These are phyloP conservation scores for Nasonia vitripennis DNA, from an alignment of 1,140 invertebrate genomes.

Conservation along the genomic window DNA sequence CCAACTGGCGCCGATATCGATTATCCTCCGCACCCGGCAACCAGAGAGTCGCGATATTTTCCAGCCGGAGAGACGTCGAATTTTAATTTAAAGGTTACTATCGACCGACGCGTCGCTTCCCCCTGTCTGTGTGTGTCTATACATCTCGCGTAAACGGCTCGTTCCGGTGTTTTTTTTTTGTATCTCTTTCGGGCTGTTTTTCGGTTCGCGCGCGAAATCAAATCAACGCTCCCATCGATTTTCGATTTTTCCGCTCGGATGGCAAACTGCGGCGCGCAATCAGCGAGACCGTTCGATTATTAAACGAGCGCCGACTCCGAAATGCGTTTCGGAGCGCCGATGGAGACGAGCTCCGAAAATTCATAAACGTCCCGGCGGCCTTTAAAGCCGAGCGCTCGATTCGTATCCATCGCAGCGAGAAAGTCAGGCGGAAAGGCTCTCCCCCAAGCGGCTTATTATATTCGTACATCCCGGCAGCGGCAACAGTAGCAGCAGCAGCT, in stretches of 20 bases:
- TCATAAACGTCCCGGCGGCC: neutral
- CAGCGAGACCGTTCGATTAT: neutral
- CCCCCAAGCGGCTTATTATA: neutral
- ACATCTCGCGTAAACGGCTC: neutral
- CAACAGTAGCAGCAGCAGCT: neutral
- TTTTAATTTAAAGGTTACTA: slow-evolving; percentile 23
- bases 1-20: neutral
- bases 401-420: neutral
- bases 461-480: neutral
- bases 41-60: neutral
- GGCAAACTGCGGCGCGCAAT: neutral
- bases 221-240: slow-evolving; percentile 1
- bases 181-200: neutral
- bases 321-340: too few species aligned
- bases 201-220: neutral
- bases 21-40: neutral
- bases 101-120: neutral
- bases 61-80: neutral
- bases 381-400: slow-evolving; percentile 25
- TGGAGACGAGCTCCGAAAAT: neutral
- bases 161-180: neutral
- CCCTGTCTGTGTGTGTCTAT: neutral
- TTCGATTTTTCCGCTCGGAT: neutral
- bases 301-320: too few species aligned
- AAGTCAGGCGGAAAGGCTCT: neutral